Evolutionary conservation across 1,140 invertebrate species (phyloP), one percentile per base, ranked within the genome.

Genomic region (Leucophenga varia): DNA sequence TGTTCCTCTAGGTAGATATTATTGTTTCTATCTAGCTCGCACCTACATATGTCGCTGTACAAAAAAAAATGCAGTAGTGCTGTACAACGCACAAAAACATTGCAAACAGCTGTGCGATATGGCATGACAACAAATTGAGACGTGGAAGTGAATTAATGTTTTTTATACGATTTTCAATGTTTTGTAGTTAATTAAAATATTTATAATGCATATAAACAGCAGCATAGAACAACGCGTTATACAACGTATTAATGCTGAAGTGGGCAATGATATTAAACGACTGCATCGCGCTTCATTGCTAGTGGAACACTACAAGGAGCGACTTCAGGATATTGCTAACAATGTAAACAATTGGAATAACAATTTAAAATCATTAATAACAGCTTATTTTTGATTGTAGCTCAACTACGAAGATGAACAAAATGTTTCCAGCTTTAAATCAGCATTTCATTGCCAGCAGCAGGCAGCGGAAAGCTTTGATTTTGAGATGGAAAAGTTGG

Each of bases 341-440:
- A 17, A 57, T 67, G 12, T 21, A 2, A 34, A 34, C 13, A 14
- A 16, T 28, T 3, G 28, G 16, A 21, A 31, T 22, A 20, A 54
- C 19, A 46, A 30, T 54, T 39, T 42, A 34, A 32, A n/a, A n/a
- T n/a, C n/a, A n/a, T n/a, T n/a, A n/a, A n/a, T n/a, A n/a, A n/a
- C n/a, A n/a, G n/a, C n/a, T n/a, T n/a, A 48, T 43, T 41, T 22
- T 16, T 22, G 46, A 19, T 28, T 22, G 13, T 49, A 84, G 85
- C 60, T 87, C 9, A 81, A 82, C 37, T 73, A 84, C 57, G 80
- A 78, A 13, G 82, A 81, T 49, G 77, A 77, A 21, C 79, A 81
- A 63, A 79, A 81, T 47, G 82, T 83, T 2, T 79, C 79, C 45
- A 81, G 80, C 57, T 79, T 86, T 34, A 78, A 84, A 56, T 76